Evolutionary conservation across 2,113 vertebrate species (phyloP).

Genomic region (Phylloscopus trochilus): DNA sequence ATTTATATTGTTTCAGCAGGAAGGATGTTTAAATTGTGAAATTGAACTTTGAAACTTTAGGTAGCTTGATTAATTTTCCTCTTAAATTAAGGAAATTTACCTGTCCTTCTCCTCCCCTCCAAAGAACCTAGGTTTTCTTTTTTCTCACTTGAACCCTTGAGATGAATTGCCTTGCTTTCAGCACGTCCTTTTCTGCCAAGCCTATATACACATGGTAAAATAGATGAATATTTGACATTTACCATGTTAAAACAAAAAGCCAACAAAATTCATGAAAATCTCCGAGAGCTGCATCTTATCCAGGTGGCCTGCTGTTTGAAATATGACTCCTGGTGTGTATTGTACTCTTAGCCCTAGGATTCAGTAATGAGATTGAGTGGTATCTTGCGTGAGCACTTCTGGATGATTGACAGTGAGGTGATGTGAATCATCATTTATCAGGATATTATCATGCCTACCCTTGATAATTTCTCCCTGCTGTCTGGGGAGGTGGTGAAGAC

Average conservation of each 20-base stretch:
- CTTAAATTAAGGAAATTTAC: background rate
- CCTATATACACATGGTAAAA: constrained; percentile 10
- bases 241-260: constrained; percentile 45
- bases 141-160: background rate
- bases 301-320: constrained; percentile 70
- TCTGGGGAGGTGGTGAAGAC: constrained; percentile 74
- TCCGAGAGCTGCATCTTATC: constrained; percentile 27
- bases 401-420: constrained; percentile 74
- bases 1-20: background rate
- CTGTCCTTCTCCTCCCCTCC: background rate
- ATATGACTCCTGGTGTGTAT: constrained; percentile 68
- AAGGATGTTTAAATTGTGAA: background rate
- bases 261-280: constrained; percentile 52
- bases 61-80: background rate
- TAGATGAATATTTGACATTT: constrained; percentile 53
- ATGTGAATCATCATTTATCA: constrained; percentile 77
- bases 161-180: background rate
- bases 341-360: constrained; percentile 63
- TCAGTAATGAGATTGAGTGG: constrained; percentile 73
- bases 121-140: background rate
- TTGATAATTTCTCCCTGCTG: constrained; percentile 77
- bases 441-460: constrained; percentile 75
- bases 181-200: constrained; percentile 44
- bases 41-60: background rate
- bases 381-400: constrained; percentile 69